phyloP scores from a whole-genome alignment of 2,888 invertebrate species.

The Pristionchus entomophagus region DNA sequence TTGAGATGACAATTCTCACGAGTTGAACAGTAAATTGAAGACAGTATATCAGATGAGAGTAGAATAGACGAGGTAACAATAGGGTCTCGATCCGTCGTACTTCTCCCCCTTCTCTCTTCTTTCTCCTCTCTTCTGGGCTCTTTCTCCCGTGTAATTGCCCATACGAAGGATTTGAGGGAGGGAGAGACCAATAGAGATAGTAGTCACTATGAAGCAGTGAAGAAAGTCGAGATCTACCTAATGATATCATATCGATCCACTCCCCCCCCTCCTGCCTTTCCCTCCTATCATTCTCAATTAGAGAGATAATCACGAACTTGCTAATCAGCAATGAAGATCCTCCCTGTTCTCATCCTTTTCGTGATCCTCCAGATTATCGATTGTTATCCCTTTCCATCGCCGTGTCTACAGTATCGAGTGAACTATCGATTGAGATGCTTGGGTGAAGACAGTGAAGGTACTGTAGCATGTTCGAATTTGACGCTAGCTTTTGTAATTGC shows the following conservation, averaged over 20 bases:
- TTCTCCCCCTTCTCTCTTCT: conserved; percentile 34
- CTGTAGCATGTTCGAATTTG: neutral
- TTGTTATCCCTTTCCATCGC: neutral
- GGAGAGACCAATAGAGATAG: neutral
- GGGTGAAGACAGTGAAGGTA: conserved; percentile 10
- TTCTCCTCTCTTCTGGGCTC: conserved; percentile 15
- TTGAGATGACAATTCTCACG: neutral
- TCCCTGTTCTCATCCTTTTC: neutral
- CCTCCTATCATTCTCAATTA: neutral
- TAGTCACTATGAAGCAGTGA: neutral
- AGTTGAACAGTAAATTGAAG: too few relatives aligned
- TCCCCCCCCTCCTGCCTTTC: neutral
- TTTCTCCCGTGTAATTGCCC: conserved; percentile 44
- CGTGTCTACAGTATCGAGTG: conserved; percentile 23
- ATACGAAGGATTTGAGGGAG: conserved; percentile 6
- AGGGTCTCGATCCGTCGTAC: conserved; percentile 11
- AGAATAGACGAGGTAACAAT: conserved; percentile 34
- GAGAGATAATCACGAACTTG: neutral
- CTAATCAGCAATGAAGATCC: conserved; percentile 20
- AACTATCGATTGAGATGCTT: conserved; percentile 43
- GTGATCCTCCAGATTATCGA: conserved; percentile 17
- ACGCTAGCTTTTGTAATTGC: neutral
- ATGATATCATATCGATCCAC: neutral
- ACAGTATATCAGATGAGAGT: too few relatives aligned
- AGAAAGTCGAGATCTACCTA: neutral